These are phyloP conservation scores for Nylanderia fulva DNA, from an alignment of 1,140 invertebrate genomes.

Conservation along the genomic window DNA sequence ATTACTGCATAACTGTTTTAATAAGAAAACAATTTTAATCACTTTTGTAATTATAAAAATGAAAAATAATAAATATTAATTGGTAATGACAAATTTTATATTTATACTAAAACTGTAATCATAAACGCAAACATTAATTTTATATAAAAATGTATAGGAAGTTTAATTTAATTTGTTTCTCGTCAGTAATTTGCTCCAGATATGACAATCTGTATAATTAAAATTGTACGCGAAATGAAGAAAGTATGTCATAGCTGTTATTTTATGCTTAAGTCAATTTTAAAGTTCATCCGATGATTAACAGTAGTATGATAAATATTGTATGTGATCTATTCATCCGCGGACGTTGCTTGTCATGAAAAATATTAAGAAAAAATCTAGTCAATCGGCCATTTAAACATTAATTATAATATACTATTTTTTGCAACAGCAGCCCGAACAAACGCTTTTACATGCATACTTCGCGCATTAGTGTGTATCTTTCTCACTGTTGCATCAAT, in stretches of 20 bases:
- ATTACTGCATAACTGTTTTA: neutral
- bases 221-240: neutral
- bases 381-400: constrained; percentile 13
- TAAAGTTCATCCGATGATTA: constrained; percentile 26
- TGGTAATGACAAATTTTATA: too few relatives aligned
- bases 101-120: neutral
- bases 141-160: neutral
- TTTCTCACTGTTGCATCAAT: neutral
- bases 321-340: constrained; percentile 1
- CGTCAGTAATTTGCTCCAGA: neutral
- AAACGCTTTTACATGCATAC: neutral
- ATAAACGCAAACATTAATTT: too few relatives aligned
- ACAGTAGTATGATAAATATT: constrained; percentile 18
- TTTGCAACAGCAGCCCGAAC: neutral
- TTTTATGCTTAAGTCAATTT: constrained; percentile 38
- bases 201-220: neutral
- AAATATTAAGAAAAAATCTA: neutral
- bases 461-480: neutral
- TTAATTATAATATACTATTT: constrained; percentile 29
- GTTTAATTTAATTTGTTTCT: neutral
- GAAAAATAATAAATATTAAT: neutral
- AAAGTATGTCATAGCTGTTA: constrained; percentile 30
- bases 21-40: neutral
- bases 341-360: neutral
- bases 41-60: neutral